Percentiles rank a stretch among this genome's conserved stretches.
phyloP scores from a whole-genome alignment of 2,113 vertebrate species.

The Platichthys stellatus region DNA sequence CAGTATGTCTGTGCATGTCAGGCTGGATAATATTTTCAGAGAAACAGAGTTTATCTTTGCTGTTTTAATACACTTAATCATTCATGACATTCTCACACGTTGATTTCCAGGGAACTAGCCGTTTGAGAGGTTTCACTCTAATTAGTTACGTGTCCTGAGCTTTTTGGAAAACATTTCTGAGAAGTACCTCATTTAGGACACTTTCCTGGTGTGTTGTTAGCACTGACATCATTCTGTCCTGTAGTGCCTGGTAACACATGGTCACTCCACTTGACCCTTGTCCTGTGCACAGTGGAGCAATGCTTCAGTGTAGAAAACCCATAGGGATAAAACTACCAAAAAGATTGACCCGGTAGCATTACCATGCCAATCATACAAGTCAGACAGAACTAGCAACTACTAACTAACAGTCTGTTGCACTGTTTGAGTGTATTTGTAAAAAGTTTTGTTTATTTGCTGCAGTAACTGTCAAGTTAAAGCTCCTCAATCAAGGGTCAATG shows the following conservation, averaged over 20 bases:
- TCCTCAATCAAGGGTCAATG: neutral
- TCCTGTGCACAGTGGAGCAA: conserved; percentile 17
- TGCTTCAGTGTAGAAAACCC: too few relatives aligned
- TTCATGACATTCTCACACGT: too few relatives aligned
- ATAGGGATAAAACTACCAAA: too few relatives aligned
- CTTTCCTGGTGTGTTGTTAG: conserved; percentile 42
- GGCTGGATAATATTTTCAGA: neutral
- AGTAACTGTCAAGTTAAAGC: neutral
- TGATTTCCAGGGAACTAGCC: neutral
- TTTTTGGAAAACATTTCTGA: conserved; percentile 67
- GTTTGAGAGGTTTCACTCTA: neutral
- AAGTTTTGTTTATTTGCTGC: neutral
- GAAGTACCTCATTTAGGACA: conserved; percentile 48
- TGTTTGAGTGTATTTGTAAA: neutral
- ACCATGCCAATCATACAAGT: neutral
- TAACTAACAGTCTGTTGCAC: neutral
- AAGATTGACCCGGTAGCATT: neutral
- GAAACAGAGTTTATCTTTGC: neutral
- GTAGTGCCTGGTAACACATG: conserved; percentile 51
- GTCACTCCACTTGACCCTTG: conserved; percentile 77
- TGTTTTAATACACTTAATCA: neutral
- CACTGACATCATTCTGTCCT: conserved; percentile 48
- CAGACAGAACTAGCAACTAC: neutral
- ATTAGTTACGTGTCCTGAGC: conserved; percentile 5
- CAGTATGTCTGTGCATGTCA: neutral